These are phyloP conservation scores for Drosophila parabipectinata DNA, from an alignment of 1,140 invertebrate genomes.

Conservation along the genomic window DNA sequence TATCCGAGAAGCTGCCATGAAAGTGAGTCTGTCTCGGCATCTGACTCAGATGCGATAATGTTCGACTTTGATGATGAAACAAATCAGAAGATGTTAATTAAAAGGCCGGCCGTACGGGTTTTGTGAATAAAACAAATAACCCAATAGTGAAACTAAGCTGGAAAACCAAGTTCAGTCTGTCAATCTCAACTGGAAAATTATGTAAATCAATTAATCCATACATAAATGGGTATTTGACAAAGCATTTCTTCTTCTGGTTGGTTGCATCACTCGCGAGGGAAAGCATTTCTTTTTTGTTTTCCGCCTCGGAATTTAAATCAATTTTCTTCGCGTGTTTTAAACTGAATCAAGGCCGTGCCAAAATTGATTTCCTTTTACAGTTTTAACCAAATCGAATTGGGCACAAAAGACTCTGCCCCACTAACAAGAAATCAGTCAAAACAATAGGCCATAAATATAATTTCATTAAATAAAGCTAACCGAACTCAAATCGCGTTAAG, in stretches of 20 bases:
- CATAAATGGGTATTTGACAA: slow-evolving; percentile 35
- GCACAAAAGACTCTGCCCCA: slow-evolving; percentile 42
- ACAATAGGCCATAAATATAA: slow-evolving; percentile 22
- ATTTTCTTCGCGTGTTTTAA: slow-evolving; percentile 29
- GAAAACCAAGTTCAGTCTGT: slow-evolving; percentile 45
- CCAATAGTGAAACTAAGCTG: slow-evolving; percentile 68
- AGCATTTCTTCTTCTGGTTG: slow-evolving; percentile 26
- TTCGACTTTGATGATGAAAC: slow-evolving; percentile 34
- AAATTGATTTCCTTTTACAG: slow-evolving; percentile 70
- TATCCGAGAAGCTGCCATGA: slow-evolving; percentile 24
- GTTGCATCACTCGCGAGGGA: slow-evolving; percentile 54
- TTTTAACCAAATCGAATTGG: slow-evolving; percentile 41
- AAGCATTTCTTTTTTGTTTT: slow-evolving; percentile 55
- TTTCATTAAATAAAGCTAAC: slow-evolving; percentile 54
- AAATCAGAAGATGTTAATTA: slow-evolving; percentile 66
- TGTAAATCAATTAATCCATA: slow-evolving; percentile 51
- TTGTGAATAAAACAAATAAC: slow-evolving; percentile 17
- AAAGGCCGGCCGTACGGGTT: slow-evolving; percentile 10
- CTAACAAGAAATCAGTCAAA: slow-evolving; percentile 33
- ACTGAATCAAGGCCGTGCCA: slow-evolving; percentile 63
- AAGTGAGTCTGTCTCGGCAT: slow-evolving; percentile 21
- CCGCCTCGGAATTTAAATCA: slow-evolving; percentile 21
- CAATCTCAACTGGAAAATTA: slow-evolving; percentile 44
- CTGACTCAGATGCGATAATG: slow-evolving; percentile 47
- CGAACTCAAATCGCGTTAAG: slow-evolving; percentile 48